Evolutionary conservation across 2,113 vertebrate genomes (phyloP), one percentile per base, ranked within the genome.

Genomic region (Pontoporia blainvillei): DNA sequence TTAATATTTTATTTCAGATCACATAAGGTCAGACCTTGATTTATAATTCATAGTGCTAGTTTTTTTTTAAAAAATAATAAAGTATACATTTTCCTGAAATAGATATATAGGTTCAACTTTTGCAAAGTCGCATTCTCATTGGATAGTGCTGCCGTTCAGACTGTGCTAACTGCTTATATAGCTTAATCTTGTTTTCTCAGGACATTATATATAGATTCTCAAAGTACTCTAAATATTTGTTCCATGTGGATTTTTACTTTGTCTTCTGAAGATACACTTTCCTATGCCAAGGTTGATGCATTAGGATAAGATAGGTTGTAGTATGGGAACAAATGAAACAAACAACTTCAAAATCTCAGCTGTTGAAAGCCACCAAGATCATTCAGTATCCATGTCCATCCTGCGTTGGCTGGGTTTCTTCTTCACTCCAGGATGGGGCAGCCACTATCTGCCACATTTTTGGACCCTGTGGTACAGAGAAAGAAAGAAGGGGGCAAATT

Each of bases 1-100:
- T 90, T 97, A 97, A 96, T 95, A 90, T 95, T 96, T 94, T 83
- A 92, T 95, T 39, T 36, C 46, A 96, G 36, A 85, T 96, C 54
- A 91, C n/a, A 57, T 69, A 93, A 87, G 34, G 36, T 81, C 90
- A 92, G 31, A 92, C 41, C 41, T 94, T 95, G 71, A 90, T 95
- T 91, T 97, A 95, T 95, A 75, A 96, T 67, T 69, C 66, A 88
- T 90, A 67, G 93, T 29, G 3, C 52, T 36, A 69, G 59, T 7
- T 76, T 93, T 94, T 91, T 59, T 0, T n/a, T n/a, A n/a, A 27
- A 39, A 94, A 94, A 89, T 94, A 93, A 96, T 62, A 95, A 87
- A 93, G 87, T 81, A 93, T 94, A 83, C 21, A 90, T 86, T 94
- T 69, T 91, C 21, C 72, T 93, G 62, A 96, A 95, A 72, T 93